These are phyloP conservation scores for Drosophila diplacantha DNA, from an alignment of 2,888 invertebrate species.

Conservation along the genomic window DNA sequence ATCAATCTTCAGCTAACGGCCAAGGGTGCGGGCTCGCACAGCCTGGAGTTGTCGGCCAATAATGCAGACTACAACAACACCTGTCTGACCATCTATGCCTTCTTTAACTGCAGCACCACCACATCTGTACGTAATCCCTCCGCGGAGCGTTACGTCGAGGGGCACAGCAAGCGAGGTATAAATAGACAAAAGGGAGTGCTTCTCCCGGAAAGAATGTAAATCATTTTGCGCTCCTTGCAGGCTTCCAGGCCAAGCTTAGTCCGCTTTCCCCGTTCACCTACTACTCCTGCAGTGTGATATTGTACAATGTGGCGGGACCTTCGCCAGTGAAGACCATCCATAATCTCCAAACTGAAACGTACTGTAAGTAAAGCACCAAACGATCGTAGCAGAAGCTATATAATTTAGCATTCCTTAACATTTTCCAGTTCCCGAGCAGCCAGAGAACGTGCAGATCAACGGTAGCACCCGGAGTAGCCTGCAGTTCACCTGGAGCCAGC, in stretches of 20 bases:
- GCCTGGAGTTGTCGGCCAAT: constrained; percentile 67
- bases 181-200: too few species aligned
- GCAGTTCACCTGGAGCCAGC: constrained; percentile 65
- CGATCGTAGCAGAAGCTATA: background rate
- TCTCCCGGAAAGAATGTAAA: background rate
- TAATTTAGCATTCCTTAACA: background rate
- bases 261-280: constrained; percentile 72
- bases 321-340: constrained; percentile 32
- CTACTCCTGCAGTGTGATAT: constrained; percentile 65
- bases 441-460: constrained; percentile 50
- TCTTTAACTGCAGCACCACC: constrained; percentile 64
- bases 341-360: constrained; percentile 45
- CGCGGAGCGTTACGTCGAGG: constrained; percentile 70
- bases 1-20: constrained; percentile 34
- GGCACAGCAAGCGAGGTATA: constrained; percentile 52
- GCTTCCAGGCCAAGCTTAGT: constrained; percentile 66
- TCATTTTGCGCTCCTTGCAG: constrained; percentile 4
- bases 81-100: constrained; percentile 72
- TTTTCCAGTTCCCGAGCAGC: constrained; percentile 72
- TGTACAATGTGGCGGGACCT: constrained; percentile 74
- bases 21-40: constrained; percentile 49
- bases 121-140: constrained; percentile 11
- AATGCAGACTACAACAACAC: constrained; percentile 69
- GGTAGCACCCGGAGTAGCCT: constrained; percentile 51
- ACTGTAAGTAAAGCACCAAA: constrained; percentile 61